A percentile compares a stretch with the other conserved stretches of the same genome.
Evolutionary conservation across 2,113 vertebrate species (phyloP).

Genomic region (Vireo altiloquus): DNA sequence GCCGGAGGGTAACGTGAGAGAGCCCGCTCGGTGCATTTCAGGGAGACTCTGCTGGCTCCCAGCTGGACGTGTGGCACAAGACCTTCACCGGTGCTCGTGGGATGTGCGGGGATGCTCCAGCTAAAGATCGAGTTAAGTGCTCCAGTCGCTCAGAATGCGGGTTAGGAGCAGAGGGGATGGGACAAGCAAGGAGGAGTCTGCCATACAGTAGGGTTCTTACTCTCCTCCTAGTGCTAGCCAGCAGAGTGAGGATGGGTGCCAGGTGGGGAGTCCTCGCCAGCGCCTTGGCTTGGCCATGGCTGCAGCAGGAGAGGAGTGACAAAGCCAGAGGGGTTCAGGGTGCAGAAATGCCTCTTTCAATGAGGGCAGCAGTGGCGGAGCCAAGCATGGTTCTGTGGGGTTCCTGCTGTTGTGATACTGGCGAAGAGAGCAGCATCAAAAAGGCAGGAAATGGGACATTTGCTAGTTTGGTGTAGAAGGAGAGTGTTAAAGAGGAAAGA

Average conservation of each 20-base stretch:
- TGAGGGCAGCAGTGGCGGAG: neutral
- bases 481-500: neutral
- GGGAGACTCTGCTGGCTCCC: neutral
- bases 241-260: neutral
- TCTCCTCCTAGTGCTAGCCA: neutral
- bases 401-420: neutral
- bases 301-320: neutral
- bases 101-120: neutral
- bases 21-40: neutral
- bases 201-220: rapidly evolving
- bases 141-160: neutral
- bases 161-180: neutral
- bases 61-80: neutral
- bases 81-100: neutral
- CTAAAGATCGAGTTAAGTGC: neutral
- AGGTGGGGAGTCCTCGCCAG: neutral
- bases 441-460: neutral
- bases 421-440: neutral
- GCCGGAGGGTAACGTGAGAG: neutral
- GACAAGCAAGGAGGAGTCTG: neutral
- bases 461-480: neutral
- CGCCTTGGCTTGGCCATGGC: neutral
- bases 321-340: neutral
- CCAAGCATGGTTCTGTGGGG: rapidly evolving
- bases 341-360: neutral